Conservation (phyloP, 1,140 invertebrate genomes). For the Neodiprion pinetum region DNA sequence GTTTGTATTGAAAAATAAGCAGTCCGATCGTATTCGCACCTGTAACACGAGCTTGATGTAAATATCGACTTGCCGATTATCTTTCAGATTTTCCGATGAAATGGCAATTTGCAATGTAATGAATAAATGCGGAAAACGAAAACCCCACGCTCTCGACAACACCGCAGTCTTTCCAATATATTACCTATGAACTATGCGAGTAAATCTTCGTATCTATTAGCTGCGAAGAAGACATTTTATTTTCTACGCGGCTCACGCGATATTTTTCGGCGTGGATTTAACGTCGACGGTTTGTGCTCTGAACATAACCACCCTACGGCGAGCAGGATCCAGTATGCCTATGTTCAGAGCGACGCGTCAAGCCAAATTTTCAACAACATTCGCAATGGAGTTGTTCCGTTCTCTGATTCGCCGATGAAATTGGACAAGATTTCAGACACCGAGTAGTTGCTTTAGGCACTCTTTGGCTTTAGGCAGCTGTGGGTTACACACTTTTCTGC, state of each 20-base stretch:
- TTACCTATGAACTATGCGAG: too few species aligned
- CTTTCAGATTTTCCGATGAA: background rate
- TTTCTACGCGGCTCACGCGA: background rate
- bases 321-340: too few species aligned
- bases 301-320: too few species aligned
- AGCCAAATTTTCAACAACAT: too few species aligned
- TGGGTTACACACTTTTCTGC: too few species aligned
- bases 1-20: conserved; percentile 2
- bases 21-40: background rate
- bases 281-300: background rate
- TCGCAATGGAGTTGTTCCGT: too few species aligned
- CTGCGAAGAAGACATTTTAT: background rate
- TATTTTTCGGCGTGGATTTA: background rate
- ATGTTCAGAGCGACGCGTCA: too few species aligned
- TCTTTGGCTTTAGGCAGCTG: too few species aligned
- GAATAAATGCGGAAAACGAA: background rate
- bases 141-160: background rate
- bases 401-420: too few species aligned
- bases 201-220: too few species aligned
- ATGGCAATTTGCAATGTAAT: background rate
- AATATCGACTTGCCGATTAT: background rate
- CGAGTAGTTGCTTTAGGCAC: too few species aligned
- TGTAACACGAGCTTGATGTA: background rate
- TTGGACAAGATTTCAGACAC: too few species aligned
- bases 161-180: background rate